Base-by-base conservation (phyloP, 2,113 vertebrate species). In the Notothenia rossii region DNA sequence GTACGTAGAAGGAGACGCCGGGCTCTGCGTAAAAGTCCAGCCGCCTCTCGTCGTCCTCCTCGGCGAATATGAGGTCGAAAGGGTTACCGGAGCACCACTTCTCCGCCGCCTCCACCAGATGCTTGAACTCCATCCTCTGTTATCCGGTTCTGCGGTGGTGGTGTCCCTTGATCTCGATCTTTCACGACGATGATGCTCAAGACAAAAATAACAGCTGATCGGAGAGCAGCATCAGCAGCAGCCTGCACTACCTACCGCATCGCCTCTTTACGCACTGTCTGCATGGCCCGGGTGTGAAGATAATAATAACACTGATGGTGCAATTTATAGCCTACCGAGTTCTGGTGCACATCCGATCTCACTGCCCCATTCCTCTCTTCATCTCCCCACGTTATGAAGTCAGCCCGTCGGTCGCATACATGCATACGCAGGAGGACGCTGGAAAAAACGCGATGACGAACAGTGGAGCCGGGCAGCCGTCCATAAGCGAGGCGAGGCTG, bases 11-110 rank as follows among this genome's bases (percentile, higher is more conserved):
- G 68, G 98, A 99, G 73, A 99, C 96, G 71, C 97, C 98, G 65
- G 98, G 98, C 75, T 99, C 98, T 73, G 97, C 98, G 93, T 99
- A 99, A 93, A 99, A 99, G 96, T 99, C 98, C 94, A 99, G 95
- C 88, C 98, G 95, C 83, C 97, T 94, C 94, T 99, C 97, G 64
- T 97, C 97, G 91, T 97, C 96, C 92, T 99, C 98, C 88, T 96
- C 95, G 71, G 98, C 96, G 81, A 98, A 98, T 87, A 99, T 99
- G 89, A 99, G 96, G 89, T 98, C 96, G 94, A 99, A 99, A 67
- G 98, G 98, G 88, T 97, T 98, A 83, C 95, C 95, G 89, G 96
- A 95, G 94, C 97, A 98, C 98, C 97, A 98, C 86, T 97, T 97
- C 91, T 98, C 97, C 92, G 97, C 98, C 90, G 95, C 95, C 92